Evolutionary conservation across 2,888 invertebrate species (phyloP).

Genomic region (Pardosa pseudoannulata): DNA sequence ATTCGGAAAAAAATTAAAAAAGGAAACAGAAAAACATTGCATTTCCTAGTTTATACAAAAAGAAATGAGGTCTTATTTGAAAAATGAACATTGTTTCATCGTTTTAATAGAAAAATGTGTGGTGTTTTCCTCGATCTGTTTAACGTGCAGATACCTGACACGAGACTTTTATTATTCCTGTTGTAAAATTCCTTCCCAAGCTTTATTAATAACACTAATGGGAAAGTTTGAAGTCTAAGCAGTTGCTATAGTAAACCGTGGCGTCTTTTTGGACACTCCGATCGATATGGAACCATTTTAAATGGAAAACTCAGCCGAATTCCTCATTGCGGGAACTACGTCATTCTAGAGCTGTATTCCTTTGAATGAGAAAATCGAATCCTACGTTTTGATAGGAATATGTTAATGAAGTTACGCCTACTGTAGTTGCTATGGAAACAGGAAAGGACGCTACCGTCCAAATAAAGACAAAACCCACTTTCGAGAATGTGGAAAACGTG

Average conservation of each 20-base stretch:
- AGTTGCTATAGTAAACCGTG: background rate
- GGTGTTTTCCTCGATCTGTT: too few relatives aligned
- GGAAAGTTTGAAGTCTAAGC: background rate
- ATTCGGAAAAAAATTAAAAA: too few relatives aligned
- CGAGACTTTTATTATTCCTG: too few relatives aligned
- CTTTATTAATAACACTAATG: background rate
- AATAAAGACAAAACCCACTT: constrained; percentile 13
- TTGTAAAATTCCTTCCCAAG: too few relatives aligned
- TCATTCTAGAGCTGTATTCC: constrained; percentile 41
- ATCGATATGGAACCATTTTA: constrained; percentile 48
- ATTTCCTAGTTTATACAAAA: too few relatives aligned
- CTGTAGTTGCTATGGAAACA: constrained; percentile 51
- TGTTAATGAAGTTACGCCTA: constrained; percentile 70
- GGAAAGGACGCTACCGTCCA: constrained; percentile 29
- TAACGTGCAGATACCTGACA: too few relatives aligned
- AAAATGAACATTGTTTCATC: too few relatives aligned
- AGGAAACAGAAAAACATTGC: too few relatives aligned
- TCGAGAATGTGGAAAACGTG: constrained; percentile 8
- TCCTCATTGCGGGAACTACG: constrained; percentile 40
- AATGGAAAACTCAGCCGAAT: constrained; percentile 46
- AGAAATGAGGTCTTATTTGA: too few relatives aligned
- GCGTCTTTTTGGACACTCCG: background rate
- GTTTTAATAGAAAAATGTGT: too few relatives aligned
- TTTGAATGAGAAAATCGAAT: constrained; percentile 61
- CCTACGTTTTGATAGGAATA: constrained; percentile 50